Evolutionary conservation across 92 coral and sea anemone genomes (phyloP).

Genomic region (Pocillopora grandis): DNA sequence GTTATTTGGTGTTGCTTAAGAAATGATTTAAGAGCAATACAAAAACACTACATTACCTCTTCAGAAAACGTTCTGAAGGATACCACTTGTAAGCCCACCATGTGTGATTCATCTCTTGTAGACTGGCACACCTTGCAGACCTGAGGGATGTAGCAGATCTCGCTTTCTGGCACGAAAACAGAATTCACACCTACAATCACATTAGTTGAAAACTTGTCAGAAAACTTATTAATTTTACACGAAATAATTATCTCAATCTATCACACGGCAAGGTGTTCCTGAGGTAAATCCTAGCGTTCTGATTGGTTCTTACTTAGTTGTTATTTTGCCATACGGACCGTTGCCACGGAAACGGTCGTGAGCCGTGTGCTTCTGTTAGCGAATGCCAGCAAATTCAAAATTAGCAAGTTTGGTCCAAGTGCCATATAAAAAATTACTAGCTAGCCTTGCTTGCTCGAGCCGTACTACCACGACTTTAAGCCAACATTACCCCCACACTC

Average conservation of each 20-base stretch:
- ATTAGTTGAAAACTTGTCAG: neutral
- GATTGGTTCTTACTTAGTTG: no score
- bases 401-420: no score
- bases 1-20: neutral
- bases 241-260: neutral
- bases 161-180: conserved; percentile 51
- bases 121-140: conserved; percentile 56
- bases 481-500: no score
- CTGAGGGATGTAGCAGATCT: conserved; percentile 59
- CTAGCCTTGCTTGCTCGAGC: no score
- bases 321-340: no score
- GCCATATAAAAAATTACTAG: no score
- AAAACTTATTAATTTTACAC: neutral
- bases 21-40: neutral
- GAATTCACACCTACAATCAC: conserved; percentile 54
- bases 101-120: conserved; percentile 21
- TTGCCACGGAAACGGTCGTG: no score
- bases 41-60: neutral
- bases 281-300: no score
- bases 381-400: no score
- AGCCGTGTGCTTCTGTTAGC: no score
- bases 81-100: conserved; percentile 62
- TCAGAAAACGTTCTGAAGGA: conserved; percentile 18
- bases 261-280: no score
- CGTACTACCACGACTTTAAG: no score